Percentiles rank a stretch among this genome's conserved stretches.
Conservation (phyloP, 2,888 invertebrate species). For the Drosophila prostipennis region DNA sequence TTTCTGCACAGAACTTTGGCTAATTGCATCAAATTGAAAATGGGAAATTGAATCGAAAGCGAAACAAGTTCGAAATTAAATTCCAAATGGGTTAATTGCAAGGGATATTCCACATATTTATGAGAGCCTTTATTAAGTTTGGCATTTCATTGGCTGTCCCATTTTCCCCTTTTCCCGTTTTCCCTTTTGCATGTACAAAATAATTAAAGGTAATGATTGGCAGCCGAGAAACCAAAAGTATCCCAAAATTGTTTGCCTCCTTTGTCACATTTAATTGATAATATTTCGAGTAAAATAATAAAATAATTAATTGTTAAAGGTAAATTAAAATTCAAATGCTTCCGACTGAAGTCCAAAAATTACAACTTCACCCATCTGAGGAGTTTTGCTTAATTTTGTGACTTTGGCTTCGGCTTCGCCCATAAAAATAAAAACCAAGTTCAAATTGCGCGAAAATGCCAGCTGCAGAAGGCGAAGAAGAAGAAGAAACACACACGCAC, state of each 20-base stretch:
- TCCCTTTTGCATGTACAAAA: neutral
- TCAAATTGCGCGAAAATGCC: constrained; percentile 49
- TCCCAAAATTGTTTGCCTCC: neutral
- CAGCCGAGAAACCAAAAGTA: constrained; percentile 1
- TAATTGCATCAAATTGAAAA: constrained; percentile 52
- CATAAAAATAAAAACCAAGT: constrained; percentile 51
- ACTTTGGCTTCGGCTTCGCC: constrained; percentile 49
- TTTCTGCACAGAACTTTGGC: constrained; percentile 28
- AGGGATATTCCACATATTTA: constrained; percentile 22
- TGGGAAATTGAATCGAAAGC: constrained; percentile 37
- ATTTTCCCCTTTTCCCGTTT: no score
- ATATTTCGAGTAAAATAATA: neutral
- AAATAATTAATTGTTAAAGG: neutral
- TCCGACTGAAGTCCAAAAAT: constrained; percentile 4
- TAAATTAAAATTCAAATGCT: neutral
- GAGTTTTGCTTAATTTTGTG: neutral
- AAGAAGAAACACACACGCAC: constrained; percentile 16
- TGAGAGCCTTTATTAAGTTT: constrained; percentile 7
- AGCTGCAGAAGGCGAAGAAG: constrained; percentile 5
- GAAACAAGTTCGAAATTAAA: constrained; percentile 31
- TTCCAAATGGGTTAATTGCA: constrained; percentile 32
- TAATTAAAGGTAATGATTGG: neutral
- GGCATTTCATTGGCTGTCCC: neutral
- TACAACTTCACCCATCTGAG: constrained; percentile 15
- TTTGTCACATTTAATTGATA: neutral